Base-by-base conservation (phyloP, 2,113 vertebrate genomes). In the Cyprinodon tularosa region DNA sequence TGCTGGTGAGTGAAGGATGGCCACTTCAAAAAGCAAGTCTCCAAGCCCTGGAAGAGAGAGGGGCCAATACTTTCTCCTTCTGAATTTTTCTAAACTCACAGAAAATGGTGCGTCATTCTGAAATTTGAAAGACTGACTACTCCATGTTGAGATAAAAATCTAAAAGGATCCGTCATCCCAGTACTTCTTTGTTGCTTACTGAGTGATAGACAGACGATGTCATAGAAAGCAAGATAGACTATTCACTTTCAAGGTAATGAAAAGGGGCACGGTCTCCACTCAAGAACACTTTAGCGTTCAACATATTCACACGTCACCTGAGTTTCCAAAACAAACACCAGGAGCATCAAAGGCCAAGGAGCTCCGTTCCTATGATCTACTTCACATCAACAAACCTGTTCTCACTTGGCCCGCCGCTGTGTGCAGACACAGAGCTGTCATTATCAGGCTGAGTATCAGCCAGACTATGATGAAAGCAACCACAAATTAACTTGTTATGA, bases 51-150 rank as follows among this genome's bases (percentile, higher is more conserved):
- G 82, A 82, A 80, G 82, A 40, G 80, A 86, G 83, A 89, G 84
- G 88, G 78, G 67, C 91, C 71, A 93, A 95, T 94, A 94, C 47
- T 95, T 88, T 91, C 83, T 90, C 91, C 81, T 88, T 90, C 84
- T 85, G 84, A 88, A 77, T 89, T 83, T 83, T 83, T 91, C 79
- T 29, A 69, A 78, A 80, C 71, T 61, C 72, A 81, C 76, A 88
- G 65, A 63, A 62, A 84, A 78, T 20, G 36, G 44, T 62, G 60
- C 67, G 48, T 22, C 65, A 68, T 12, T 45, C 68, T 48, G 68
- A 66, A 72, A 60, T 68, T 15, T 2, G 29, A 29, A 29, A 29
- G 29, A 29, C 29, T 29, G 29, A 17, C 48, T 4, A 14, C 60
- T 67, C 77, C 29, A 60, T 71, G 10, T 68, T 39, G 8, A 72